Base-by-base conservation (phyloP, 2,113 vertebrate species). In the Eclectus roratus region DNA sequence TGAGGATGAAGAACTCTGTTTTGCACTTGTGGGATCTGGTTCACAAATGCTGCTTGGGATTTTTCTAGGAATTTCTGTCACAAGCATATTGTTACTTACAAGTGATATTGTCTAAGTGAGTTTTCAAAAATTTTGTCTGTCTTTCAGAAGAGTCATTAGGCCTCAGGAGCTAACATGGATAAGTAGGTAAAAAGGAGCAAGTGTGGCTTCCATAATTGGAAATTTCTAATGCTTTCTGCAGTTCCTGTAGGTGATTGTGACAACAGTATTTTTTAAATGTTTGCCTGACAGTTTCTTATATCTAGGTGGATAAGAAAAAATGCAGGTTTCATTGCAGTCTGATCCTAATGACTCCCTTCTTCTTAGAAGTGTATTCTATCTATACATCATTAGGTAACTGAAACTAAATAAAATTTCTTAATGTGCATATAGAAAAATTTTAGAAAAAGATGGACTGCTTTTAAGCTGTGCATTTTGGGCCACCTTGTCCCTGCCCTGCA, bases 171-270 rank as follows among this genome's bases (percentile, higher is more conserved):
- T 49, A 9, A 15, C 6, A 24, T 1, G 65, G 41, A 3, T 4
- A 39, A 47, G 4, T 3, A 9, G 31, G 28, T 58, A 71, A 47
- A 44, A 53, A 49, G 31, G 5, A 60, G 9, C 23, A 37, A 16
- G 7, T 3, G 9, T 1, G 2, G 5, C 11, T 21, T 85, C 33
- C 0, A 28, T 31, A 25, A 0, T 3, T 68, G 58, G 31, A 31
- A 56, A 31, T 71, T 21, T 39, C 14, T 24, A 1, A 27, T 15
- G 5, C 23, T 41, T 81, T 53, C 71, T 72, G 35, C 39, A 60
- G 25, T 24, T 53, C 44, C 56, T 47, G 1, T 17, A 13, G 33
- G 8, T 60, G 25, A 8, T 24, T 12, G 33, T 6, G 2, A 55
- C 20, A 53, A 10, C 21, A 37, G 5, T 24, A 4, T 23, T 64